Conservation (phyloP, 2,888 invertebrate species). For the Rhaphigaster nebulosa region DNA sequence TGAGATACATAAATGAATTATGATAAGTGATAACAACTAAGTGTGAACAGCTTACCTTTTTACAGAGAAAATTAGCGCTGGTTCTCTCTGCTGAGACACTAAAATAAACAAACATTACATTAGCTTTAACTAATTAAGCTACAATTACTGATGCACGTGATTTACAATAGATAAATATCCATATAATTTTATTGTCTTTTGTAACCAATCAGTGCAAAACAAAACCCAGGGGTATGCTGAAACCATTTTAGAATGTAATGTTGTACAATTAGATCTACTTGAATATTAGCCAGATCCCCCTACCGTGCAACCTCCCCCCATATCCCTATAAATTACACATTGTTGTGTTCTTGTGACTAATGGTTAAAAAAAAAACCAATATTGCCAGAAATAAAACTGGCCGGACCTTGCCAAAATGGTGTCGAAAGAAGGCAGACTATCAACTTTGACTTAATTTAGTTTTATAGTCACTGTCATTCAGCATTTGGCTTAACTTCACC, state of each 20-base stretch:
- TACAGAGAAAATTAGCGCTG: conserved; percentile 40
- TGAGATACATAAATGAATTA: background rate
- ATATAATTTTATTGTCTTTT: background rate
- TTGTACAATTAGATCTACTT: too few relatives aligned
- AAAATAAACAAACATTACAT: background rate
- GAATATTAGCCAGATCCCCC: too few relatives aligned
- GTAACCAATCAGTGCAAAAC: background rate
- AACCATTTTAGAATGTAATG: background rate
- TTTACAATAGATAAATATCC: background rate
- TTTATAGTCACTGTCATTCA: too few relatives aligned
- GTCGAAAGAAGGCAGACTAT: too few relatives aligned
- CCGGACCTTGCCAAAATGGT: too few relatives aligned
- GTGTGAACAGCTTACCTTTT: background rate
- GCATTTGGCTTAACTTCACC: too few relatives aligned
- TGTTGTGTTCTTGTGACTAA: too few relatives aligned
- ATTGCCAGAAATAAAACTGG: too few relatives aligned
- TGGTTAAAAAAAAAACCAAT: too few relatives aligned
- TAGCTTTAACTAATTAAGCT: background rate
- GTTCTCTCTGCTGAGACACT: conserved; percentile 36
- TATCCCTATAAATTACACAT: too few relatives aligned
- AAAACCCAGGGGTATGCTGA: background rate
- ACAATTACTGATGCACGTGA: background rate
- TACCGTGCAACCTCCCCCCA: too few relatives aligned
- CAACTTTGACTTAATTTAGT: too few relatives aligned
- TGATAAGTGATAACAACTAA: background rate